These are phyloP conservation scores for Scaeva pyrastri DNA, from an alignment of 2,888 invertebrate species.

Conservation along the genomic window DNA sequence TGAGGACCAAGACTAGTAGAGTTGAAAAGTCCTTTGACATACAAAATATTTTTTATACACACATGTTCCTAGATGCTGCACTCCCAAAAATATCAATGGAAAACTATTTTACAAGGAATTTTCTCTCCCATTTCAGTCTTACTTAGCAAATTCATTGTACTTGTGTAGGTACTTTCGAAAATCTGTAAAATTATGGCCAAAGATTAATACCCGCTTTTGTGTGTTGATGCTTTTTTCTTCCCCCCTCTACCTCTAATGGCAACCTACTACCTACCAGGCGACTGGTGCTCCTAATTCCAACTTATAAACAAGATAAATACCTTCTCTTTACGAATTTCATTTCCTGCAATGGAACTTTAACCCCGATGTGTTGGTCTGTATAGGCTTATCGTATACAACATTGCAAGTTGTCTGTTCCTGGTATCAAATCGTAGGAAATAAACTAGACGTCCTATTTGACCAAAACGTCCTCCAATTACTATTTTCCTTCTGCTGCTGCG, in stretches of 20 bases:
- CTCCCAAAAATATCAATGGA: too few species aligned
- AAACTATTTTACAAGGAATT: not conserved
- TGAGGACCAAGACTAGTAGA: too few species aligned
- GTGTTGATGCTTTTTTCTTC: not conserved
- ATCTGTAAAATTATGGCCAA: constrained; percentile 63
- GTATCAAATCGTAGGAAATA: constrained; percentile 36
- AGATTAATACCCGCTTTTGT: constrained; percentile 57
- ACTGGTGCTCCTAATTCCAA: constrained; percentile 38
- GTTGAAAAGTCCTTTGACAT: too few species aligned
- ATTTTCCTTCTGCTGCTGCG: constrained; percentile 26
- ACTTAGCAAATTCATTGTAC: constrained; percentile 20
- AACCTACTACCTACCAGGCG: constrained; percentile 1
- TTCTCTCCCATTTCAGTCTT: not conserved
- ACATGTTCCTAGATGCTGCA: too few species aligned
- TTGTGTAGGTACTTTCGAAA: constrained; percentile 32
- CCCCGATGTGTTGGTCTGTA: not conserved
- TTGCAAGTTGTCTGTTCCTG: constrained; percentile 28
- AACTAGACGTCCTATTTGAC: not conserved
- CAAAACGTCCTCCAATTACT: constrained; percentile 52
- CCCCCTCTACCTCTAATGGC: constrained; percentile 9
- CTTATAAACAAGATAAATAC: constrained; percentile 66
- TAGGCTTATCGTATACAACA: constrained; percentile 9
- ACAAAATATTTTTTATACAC: too few species aligned
- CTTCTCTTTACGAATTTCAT: constrained; percentile 45
- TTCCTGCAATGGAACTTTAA: constrained; percentile 14